Percentiles rank a stretch among this genome's conserved stretches.
Evolutionary conservation across 2,113 vertebrate species (phyloP).

Genomic region (Catharus bicknelli): DNA sequence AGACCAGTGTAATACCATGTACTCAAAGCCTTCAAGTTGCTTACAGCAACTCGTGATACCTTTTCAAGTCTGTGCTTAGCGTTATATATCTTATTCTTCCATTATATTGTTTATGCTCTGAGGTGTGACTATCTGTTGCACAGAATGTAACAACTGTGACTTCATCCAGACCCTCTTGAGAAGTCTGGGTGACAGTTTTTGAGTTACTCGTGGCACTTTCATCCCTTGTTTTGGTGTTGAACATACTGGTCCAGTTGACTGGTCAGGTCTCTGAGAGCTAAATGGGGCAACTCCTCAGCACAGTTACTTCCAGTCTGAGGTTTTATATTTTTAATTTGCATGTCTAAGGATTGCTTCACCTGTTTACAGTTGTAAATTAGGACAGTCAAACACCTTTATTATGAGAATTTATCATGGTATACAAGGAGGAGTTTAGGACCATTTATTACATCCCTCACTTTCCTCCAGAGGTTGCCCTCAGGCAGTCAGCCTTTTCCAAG

Average conservation of each 20-base stretch:
- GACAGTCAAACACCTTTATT: background rate
- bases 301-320: background rate
- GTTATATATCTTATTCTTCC: background rate
- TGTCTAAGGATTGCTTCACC: background rate
- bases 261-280: background rate
- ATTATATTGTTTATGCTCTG: background rate
- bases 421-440: background rate
- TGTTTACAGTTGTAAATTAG: background rate
- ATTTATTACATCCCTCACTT: background rate
- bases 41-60: background rate
- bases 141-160: background rate
- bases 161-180: background rate
- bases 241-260: background rate
- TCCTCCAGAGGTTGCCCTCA: background rate
- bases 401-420: background rate
- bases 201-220: background rate
- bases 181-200: background rate
- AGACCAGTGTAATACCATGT: background rate
- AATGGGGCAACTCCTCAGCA: background rate
- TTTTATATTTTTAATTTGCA: background rate
- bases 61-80: background rate
- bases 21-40: background rate
- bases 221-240: background rate
- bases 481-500: background rate
- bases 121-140: background rate